Evolutionary conservation across 2,888 invertebrate species (phyloP).

Genomic region (Taenaris catops): DNA sequence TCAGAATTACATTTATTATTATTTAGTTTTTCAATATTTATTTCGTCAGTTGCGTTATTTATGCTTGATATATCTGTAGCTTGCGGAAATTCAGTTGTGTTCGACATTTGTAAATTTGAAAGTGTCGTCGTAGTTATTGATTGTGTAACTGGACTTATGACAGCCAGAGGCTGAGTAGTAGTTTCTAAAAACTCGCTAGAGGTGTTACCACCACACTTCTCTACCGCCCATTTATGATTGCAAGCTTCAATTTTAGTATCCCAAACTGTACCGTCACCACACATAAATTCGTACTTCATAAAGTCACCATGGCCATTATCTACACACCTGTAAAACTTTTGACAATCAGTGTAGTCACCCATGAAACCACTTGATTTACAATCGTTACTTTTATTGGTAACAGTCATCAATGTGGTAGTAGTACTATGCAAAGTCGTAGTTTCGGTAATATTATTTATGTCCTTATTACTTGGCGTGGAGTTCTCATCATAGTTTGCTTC

Average conservation of each 20-base stretch:
- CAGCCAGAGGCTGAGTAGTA: conserved; percentile 24
- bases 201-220: conserved; percentile 33
- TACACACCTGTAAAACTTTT: conserved; percentile 87
- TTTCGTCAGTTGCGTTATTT: not conserved
- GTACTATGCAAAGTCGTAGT: conserved; percentile 16
- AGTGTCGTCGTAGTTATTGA: conserved; percentile 14
- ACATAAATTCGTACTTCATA: conserved; percentile 80
- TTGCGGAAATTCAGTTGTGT: conserved; percentile 19
- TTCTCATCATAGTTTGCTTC: conserved; percentile 21
- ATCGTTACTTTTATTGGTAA: conserved; percentile 2
- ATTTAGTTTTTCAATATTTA: conserved; percentile 34
- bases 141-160: conserved; percentile 20
- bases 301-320: conserved; percentile 62
- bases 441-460: conserved; percentile 4
- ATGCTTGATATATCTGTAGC: not conserved
- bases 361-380: conserved; percentile 84
- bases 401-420: not conserved
- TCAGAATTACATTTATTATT: conserved; percentile 30
- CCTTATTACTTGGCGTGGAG: conserved; percentile 15
- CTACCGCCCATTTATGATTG: conserved; percentile 34
- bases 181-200: conserved; percentile 21
- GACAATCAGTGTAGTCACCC: conserved; percentile 84
- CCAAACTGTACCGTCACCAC: conserved; percentile 85
- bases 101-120: conserved; percentile 4
- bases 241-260: conserved; percentile 81